Base-by-base conservation (phyloP, 1,140 invertebrate genomes). In the Onthophagus taurus region DNA sequence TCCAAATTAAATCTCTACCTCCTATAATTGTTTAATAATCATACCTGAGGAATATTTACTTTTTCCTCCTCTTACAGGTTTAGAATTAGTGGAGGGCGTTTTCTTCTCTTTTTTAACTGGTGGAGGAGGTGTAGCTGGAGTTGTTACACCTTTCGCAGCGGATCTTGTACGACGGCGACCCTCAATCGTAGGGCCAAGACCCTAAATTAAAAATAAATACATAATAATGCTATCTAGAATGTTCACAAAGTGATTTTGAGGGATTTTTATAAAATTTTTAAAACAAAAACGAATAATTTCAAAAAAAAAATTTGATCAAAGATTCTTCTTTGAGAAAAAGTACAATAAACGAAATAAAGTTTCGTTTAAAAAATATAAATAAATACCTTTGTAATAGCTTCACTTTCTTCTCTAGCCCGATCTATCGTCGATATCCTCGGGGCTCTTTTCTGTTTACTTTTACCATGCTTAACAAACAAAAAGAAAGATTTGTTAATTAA, bases 51-150 rank as follows among this genome's bases (percentile, higher is more conserved):
- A 45, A 38, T 49, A 46, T 24, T 37, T 41, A 34, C 29, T 47
- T 42, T 51, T 47, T n/a, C n/a, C n/a, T n/a, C n/a, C n/a, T n/a
- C n/a, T n/a, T n/a, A n/a, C n/a, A n/a, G n/a, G n/a, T 36, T 52
- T 48, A 16, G 18, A 30, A 8, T 16, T 18, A 45, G 36, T 31
- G 4, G 31, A 14, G 21, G 23, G 2, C 14, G 26, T 51, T 44
- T 66, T 69, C 13, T 57, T 54, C 48, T 69, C 67, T 42, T 67
- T 66, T 49, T 69, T 69, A 2, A 56, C 56, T 31, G 58, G 58
- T 33, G 31, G 31, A 9, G 59, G 59, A 5, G 67, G 67, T 36
- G 65, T 63, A n/a, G 65, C 62, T 11, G 62, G 64, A 5, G 63
- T 63, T 29, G 60, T 52, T 11, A 60, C 57, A 12, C 65, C 65